These are phyloP conservation scores for Leptosomus discolor DNA, from an alignment of 2,113 vertebrate genomes.

Conservation along the genomic window DNA sequence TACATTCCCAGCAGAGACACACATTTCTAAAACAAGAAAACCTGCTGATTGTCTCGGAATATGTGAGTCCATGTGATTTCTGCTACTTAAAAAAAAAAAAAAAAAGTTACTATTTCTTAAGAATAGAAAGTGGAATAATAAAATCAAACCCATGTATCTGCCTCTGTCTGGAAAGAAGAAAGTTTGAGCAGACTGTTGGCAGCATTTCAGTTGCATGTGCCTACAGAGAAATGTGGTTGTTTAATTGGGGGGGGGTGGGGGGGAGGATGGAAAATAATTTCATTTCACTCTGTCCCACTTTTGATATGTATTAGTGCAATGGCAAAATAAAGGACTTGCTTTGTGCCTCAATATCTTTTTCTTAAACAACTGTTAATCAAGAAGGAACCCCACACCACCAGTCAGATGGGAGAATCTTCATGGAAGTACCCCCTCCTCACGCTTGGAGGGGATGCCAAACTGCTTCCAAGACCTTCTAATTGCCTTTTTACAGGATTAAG, in stretches of 20 bases:
- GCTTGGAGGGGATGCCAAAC: neutral
- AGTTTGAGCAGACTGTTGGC: neutral
- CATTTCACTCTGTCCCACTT: neutral
- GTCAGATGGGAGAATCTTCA: neutral
- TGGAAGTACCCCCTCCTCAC: too few species aligned
- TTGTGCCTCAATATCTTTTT: neutral
- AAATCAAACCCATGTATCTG: neutral
- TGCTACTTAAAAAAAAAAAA: neutral
- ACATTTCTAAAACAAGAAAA: neutral
- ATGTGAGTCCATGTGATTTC: neutral
- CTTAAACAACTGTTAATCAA: neutral
- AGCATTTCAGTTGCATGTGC: neutral
- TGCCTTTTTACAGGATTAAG: neutral
- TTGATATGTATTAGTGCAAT: neutral
- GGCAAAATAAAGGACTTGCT: neutral
- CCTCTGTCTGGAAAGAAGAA: neutral
- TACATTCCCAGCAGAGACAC: neutral
- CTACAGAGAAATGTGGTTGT: neutral
- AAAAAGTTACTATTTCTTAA: neutral
- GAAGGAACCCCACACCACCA: neutral
- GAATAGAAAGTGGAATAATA: neutral
- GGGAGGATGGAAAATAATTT: neutral
- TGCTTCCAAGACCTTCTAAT: neutral
- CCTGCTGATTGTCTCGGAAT: neutral
- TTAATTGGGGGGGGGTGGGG: fast-evolving